Conservation (phyloP, 2,888 invertebrate genomes). For the Galeruca laticollis region DNA sequence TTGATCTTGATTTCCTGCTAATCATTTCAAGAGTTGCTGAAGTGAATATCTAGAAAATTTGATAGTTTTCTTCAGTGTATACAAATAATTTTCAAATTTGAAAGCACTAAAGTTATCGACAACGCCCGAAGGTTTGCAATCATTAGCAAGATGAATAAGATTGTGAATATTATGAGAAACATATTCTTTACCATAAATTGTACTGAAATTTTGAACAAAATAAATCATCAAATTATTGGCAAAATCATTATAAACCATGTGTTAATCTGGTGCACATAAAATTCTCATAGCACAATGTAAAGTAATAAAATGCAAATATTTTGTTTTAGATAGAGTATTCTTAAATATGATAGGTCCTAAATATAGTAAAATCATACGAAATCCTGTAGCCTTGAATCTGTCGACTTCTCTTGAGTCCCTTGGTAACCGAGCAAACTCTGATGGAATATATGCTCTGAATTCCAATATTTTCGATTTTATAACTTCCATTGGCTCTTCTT, state of each 20-base stretch:
- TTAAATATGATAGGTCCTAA: slow-evolving; percentile 43
- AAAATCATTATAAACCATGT: slow-evolving; percentile 28
- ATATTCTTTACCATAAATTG: slow-evolving; percentile 25
- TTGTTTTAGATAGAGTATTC: slow-evolving; percentile 26
- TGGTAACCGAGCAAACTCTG: slow-evolving; percentile 17
- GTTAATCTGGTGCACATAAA: slow-evolving; percentile 25
- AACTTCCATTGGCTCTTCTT: slow-evolving; percentile 9
- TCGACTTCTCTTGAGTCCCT: slow-evolving; percentile 18
- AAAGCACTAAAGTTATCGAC: slow-evolving; percentile 39
- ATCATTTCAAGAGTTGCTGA: slow-evolving; percentile 26
- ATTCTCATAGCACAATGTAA: slow-evolving; percentile 42
- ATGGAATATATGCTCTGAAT: slow-evolving; percentile 16
- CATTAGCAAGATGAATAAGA: slow-evolving; percentile 37
- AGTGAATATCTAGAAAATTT: slow-evolving; percentile 24
- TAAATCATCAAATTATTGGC: slow-evolving; percentile 26
- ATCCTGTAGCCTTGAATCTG: slow-evolving; percentile 47
- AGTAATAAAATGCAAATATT: slow-evolving; percentile 42
- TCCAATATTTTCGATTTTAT: slow-evolving; percentile 11
- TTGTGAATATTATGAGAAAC: slow-evolving; percentile 28
- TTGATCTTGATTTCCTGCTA: slow-evolving; percentile 24
- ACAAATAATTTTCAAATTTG: slow-evolving; percentile 41
- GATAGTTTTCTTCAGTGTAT: slow-evolving; percentile 28
- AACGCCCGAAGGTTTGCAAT: slow-evolving; percentile 31
- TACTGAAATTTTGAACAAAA: slow-evolving; percentile 29
- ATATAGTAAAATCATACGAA: slow-evolving; percentile 44